Evolutionary conservation across 2,113 vertebrate genomes (phyloP).

Genomic region (Odontesthes bonariensis): DNA sequence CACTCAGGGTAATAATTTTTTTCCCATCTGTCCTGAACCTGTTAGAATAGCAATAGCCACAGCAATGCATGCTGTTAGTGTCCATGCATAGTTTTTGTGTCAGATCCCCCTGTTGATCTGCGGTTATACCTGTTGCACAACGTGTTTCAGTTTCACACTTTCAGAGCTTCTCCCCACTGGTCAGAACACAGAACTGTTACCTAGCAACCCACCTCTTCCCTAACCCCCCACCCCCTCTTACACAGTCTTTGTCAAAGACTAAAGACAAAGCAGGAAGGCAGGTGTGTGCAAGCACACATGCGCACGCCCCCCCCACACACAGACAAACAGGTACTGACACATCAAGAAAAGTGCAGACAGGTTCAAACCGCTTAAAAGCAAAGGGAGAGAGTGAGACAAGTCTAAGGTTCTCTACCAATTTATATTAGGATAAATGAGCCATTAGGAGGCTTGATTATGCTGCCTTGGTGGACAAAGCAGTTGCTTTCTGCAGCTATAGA

Average conservation of each 20-base stretch:
- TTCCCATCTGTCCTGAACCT: constrained; percentile 12
- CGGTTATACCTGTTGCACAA: constrained; percentile 6
- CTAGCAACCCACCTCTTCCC: constrained; percentile 54
- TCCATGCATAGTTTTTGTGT: constrained; percentile 67
- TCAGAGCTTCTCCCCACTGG: constrained; percentile 35
- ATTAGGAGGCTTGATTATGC: constrained; percentile 42
- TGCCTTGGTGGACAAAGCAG: background rate
- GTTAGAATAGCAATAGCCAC: constrained; percentile 3
- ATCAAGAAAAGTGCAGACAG: constrained; percentile 13
- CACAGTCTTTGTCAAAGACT: constrained; percentile 16
- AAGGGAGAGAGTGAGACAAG: constrained; percentile 38
- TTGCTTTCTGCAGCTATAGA: constrained; percentile 8
- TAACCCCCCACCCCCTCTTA: background rate
- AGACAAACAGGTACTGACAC: background rate
- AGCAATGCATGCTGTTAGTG: constrained; percentile 50
- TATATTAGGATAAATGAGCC: constrained; percentile 33
- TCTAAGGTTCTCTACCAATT: constrained; percentile 32
- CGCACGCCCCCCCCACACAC: background rate
- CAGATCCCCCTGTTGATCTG: constrained; percentile 39
- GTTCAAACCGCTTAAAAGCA: constrained; percentile 30
- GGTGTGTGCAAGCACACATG: background rate
- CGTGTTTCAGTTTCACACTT: constrained; percentile 51
- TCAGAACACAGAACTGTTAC: constrained; percentile 56
- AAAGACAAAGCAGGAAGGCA: constrained; percentile 39
- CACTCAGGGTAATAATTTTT: constrained; percentile 24